A percentile compares a stretch with the other conserved stretches of the same genome.
Evolutionary conservation across 1,140 invertebrate species (phyloP).

Genomic region (Drosophila virilis): DNA sequence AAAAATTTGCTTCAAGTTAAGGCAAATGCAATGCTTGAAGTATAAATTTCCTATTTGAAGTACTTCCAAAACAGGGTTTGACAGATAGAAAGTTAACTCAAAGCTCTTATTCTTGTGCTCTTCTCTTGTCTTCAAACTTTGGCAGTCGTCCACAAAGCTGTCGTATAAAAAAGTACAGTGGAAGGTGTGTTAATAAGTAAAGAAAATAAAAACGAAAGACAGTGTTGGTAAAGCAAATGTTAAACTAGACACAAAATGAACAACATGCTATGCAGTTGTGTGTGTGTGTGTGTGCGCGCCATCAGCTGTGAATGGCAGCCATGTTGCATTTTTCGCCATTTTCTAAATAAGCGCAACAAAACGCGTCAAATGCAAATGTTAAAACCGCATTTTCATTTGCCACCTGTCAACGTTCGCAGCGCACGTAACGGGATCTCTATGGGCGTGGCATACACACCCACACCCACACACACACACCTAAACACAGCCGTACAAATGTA

Average conservation of each 20-base stretch:
- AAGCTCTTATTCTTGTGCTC: too few species aligned
- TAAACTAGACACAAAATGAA: constrained; percentile 28
- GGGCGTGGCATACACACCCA: constrained; percentile 28
- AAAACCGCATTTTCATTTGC: constrained; percentile 75
- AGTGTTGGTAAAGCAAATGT: not conserved
- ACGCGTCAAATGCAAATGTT: constrained; percentile 76
- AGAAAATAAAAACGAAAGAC: not conserved
- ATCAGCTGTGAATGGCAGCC: constrained; percentile 73
- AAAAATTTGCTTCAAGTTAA: too few species aligned
- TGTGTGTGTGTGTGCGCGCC: constrained; percentile 34
- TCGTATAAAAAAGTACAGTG: not conserved
- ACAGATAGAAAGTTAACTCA: too few species aligned
- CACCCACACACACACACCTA: not conserved
- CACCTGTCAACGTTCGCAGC: constrained; percentile 59
- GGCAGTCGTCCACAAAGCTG: too few species aligned
- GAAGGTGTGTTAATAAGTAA: not conserved
- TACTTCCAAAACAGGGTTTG: too few species aligned
- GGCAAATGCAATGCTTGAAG: too few species aligned
- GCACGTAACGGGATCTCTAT: constrained; percentile 30
- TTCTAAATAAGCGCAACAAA: constrained; percentile 57
- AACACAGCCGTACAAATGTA: too few species aligned
- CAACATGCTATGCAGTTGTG: constrained; percentile 11
- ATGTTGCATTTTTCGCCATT: constrained; percentile 74
- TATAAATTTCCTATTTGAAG: too few species aligned
- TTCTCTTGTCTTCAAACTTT: too few species aligned